Percentiles rank a stretch among this genome's conserved stretches.
phyloP scores from a whole-genome alignment of 1,140 invertebrate species.

The Tenebrio molitor region DNA sequence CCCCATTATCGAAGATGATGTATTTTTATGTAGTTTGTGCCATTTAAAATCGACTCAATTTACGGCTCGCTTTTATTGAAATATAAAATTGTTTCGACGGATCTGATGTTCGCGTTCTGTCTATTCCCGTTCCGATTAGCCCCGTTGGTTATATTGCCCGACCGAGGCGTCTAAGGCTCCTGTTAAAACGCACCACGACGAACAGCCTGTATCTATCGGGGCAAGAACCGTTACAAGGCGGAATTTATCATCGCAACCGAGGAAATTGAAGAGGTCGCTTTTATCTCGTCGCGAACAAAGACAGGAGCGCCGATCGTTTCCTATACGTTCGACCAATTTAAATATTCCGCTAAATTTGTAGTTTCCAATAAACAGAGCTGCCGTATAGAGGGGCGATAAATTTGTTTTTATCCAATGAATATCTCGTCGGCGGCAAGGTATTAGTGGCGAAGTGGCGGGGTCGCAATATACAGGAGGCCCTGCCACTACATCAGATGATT shows the following conservation, averaged over 20 bases:
- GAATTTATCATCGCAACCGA: conserved; percentile 23
- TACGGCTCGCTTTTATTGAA: conserved; percentile 11
- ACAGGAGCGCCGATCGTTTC: conserved; percentile 1
- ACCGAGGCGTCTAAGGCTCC: not conserved
- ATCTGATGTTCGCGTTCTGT: no score
- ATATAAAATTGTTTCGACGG: conserved; percentile 22
- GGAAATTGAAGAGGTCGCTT: conserved; percentile 28
- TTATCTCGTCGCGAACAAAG: conserved; percentile 28
- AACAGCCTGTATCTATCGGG: not conserved
- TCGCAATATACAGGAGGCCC: conserved; percentile 23
- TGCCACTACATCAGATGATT: conserved; percentile 41
- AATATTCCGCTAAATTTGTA: conserved; percentile 39
- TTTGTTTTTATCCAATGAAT: conserved; percentile 28
- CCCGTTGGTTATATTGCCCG: no score
- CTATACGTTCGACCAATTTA: conserved; percentile 15
- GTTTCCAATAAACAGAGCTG: conserved; percentile 32
- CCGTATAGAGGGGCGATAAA: not conserved
- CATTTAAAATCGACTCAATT: conserved; percentile 19
- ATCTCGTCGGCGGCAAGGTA: conserved; percentile 20
- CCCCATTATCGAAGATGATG: conserved; percentile 1
- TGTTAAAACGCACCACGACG: not conserved
- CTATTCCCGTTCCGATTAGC: no score
- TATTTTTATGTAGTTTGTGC: conserved; percentile 6
- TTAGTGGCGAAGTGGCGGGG: not conserved
- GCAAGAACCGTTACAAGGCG: conserved; percentile 6